Conservation (phyloP, 2,797 vertebrate species). For the Oreonectes daqikongensis region DNA sequence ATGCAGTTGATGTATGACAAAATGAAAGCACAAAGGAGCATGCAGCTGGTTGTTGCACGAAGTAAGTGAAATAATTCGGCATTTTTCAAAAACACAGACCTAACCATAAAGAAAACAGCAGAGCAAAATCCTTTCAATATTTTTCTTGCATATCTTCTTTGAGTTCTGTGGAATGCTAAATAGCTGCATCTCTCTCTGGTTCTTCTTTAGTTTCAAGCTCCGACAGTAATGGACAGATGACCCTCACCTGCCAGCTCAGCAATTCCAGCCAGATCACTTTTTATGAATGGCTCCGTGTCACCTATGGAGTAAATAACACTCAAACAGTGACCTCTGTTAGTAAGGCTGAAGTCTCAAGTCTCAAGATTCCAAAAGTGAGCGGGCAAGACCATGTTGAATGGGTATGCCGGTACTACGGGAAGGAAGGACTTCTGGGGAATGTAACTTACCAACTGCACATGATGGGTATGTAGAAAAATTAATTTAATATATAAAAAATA, state of each 20-base stretch:
- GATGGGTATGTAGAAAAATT: constrained; percentile 65
- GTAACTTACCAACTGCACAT: constrained; percentile 61
- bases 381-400: constrained; percentile 60
- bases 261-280: constrained; percentile 60
- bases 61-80: constrained; percentile 59
- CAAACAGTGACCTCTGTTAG: constrained; percentile 44
- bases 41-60: constrained; percentile 72
- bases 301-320: constrained; percentile 59
- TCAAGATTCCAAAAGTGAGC: constrained; percentile 48
- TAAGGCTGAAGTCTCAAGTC: constrained; percentile 50
- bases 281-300: constrained; percentile 73
- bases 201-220: constrained; percentile 64
- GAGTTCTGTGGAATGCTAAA: constrained; percentile 1
- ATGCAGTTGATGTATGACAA: neutral
- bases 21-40: constrained; percentile 53
- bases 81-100: neutral
- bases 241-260: constrained; percentile 72
- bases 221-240: constrained; percentile 43
- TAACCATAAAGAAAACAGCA: neutral
- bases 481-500: too few relatives aligned
- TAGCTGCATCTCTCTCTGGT: constrained; percentile 9
- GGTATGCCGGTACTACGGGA: constrained; percentile 70
- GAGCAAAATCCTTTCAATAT: neutral
- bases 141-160: neutral
- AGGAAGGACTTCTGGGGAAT: constrained; percentile 70